Evolutionary conservation across 2,888 invertebrate species (phyloP).

Genomic region (Cheilosia impressa): DNA sequence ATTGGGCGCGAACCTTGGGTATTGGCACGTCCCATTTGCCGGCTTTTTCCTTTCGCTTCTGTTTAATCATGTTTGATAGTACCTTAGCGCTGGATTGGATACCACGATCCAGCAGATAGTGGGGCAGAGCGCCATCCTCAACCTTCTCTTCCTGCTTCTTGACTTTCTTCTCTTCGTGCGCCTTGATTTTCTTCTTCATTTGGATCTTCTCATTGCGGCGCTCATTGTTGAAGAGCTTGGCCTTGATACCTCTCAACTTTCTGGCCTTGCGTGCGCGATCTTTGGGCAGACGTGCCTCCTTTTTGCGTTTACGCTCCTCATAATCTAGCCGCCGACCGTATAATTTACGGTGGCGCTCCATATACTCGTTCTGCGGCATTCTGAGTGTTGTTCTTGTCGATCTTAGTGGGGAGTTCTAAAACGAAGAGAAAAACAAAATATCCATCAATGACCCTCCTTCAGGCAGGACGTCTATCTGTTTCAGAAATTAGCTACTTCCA

Average conservation of each 20-base stretch:
- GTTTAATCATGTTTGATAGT: conserved; percentile 99
- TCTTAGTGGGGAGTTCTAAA: conserved; percentile 36
- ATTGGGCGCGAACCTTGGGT: conserved; percentile 98
- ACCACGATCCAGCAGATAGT: conserved; percentile 98
- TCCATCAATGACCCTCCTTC: conserved; percentile 75
- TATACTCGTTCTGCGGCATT: conserved; percentile 99
- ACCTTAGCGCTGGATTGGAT: conserved; percentile 97
- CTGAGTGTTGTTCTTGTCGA: conserved; percentile 44
- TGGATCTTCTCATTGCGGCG: conserved; percentile 99
- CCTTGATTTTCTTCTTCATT: conserved; percentile 99
- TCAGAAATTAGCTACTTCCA: conserved; percentile 17
- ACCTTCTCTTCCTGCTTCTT: conserved; percentile 93
- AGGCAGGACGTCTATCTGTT: conserved; percentile 74
- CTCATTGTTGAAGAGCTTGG: conserved; percentile 98
- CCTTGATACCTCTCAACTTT: conserved; percentile 97
- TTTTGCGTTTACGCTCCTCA: conserved; percentile 98
- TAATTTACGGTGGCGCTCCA: conserved; percentile 98
- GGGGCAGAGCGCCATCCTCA: conserved; percentile 96
- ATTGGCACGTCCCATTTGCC: conserved; percentile 99
- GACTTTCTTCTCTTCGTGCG: conserved; percentile 97
- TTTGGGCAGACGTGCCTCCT: conserved; percentile 97
- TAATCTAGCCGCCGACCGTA: conserved; percentile 98
- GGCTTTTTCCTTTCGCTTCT: conserved; percentile 99
- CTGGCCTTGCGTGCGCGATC: conserved; percentile 95
- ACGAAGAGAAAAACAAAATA: conserved; percentile 66